A percentile compares a stretch with the other conserved stretches of the same genome.
Conservation (phyloP, 2,113 vertebrate species). For the Cyprinus carpio region DNA sequence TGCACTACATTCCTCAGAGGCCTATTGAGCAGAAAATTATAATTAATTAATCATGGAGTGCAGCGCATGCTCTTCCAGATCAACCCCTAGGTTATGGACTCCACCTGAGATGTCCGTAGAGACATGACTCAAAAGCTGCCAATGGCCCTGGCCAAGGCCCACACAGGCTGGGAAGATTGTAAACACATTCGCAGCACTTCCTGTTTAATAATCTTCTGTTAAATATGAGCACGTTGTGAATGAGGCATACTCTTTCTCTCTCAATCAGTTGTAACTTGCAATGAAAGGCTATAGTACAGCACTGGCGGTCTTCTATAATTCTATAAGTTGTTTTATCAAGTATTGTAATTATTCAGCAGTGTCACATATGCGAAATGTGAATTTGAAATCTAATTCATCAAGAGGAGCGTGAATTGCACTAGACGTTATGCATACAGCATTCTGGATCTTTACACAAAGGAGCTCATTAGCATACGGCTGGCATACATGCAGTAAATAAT, state of each 20-base stretch:
- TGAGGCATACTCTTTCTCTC: neutral
- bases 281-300: too few relatives aligned
- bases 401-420: neutral
- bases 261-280: neutral
- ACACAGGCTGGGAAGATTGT: neutral
- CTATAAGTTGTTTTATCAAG: neutral
- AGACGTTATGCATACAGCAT: slow-evolving; percentile 5
- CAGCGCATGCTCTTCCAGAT: slow-evolving; percentile 66
- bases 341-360: neutral
- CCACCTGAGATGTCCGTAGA: slow-evolving; percentile 63
- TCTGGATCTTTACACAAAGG: slow-evolving; percentile 1
- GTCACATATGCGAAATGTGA: slow-evolving; percentile 1
- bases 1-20: slow-evolving; percentile 67
- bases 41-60: slow-evolving; percentile 77
- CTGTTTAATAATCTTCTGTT: neutral
- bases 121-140: slow-evolving; percentile 49
- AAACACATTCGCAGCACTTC: neutral
- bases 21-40: slow-evolving; percentile 76
- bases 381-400: neutral
- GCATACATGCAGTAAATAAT: slow-evolving; percentile 8
- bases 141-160: slow-evolving; percentile 11
- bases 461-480: neutral
- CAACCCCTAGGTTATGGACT: slow-evolving; percentile 71
- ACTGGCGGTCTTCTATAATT: neutral
- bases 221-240: slow-evolving; percentile 19